phyloP scores from a whole-genome alignment of 2,888 invertebrate genomes.

The Temnothorax ravouxi region DNA sequence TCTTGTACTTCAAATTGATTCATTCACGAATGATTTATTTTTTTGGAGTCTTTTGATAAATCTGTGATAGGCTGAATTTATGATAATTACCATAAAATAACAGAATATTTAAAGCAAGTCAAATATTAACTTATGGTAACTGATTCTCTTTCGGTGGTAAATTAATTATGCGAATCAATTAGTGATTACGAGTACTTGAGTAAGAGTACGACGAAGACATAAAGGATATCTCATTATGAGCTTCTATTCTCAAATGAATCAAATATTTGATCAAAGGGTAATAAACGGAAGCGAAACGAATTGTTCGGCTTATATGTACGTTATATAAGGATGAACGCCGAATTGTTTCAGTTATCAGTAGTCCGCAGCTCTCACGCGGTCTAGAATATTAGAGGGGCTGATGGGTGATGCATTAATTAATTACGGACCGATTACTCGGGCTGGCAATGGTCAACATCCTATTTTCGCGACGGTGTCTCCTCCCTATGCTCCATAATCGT shows the following conservation, averaged over 20 bases:
- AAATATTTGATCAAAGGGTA: constrained; percentile 44
- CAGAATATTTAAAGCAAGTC: background rate
- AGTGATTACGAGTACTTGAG: background rate
- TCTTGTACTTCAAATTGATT: background rate
- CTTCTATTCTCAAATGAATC: constrained; percentile 24
- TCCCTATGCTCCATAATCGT: constrained; percentile 58
- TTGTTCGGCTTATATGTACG: background rate
- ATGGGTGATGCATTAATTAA: constrained; percentile 75
- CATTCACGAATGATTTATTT: background rate
- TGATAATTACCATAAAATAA: background rate
- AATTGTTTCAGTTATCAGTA: constrained; percentile 75
- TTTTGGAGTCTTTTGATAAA: background rate
- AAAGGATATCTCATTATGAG: background rate
- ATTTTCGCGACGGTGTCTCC: constrained; percentile 66
- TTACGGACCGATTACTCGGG: constrained; percentile 72
- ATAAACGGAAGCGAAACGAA: constrained; percentile 11
- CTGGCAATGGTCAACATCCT: constrained; percentile 66
- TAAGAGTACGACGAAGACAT: background rate
- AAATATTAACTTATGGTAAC: background rate
- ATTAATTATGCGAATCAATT: constrained; percentile 18
- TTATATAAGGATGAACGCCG: constrained; percentile 57
- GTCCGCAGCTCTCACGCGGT: constrained; percentile 67
- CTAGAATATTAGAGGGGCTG: constrained; percentile 70
- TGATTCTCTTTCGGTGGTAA: background rate
- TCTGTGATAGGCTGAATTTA: background rate